Base-by-base conservation (phyloP, 2,888 invertebrate genomes). In the Alcis repandata region DNA sequence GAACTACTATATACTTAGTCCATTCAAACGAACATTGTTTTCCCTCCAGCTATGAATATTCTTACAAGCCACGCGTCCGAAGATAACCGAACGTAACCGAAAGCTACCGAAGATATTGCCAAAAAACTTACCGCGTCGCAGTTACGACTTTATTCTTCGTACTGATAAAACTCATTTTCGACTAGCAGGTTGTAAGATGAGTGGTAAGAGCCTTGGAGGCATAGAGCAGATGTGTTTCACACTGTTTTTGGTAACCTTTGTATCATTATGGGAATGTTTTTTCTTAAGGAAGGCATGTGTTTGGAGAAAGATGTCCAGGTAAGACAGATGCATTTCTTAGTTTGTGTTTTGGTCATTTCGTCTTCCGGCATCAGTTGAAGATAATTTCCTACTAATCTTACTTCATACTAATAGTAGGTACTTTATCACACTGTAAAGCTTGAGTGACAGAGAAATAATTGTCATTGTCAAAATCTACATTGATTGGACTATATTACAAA, bases 211-310 rank as follows among this genome's bases (percentile, higher is more conserved):
- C 71, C 74, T 77, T 64, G 67, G 60, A 74, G 74, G 70, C 74
- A 73, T 72, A 77, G 78, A 85, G 91, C 92, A 92, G 92, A 91
- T 92, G 92, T 87, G 83, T 85, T 89, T 88, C 88, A 84, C 88
- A 85, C 86, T 85, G 86, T 88, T 87, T 88, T 79, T 74, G 70
- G 87, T 82, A 83, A 88, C 84, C 86, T 88, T 91, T 88, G 91
- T 90, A 87, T 87, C 88, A 65, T 85, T 89, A 85, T 84, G 82
- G 84, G 85, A 61, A 51, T 51, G 32, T 49, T 49, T 49, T 92
- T 90, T 87, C 82, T 84, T 75, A 76, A 86, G 83, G 84, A 85
- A 86, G 86, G 83, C 91, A 91, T 88, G 86, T 91, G 91, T 85
- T 80, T 80, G 20, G 60, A 46, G 51, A 57, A 79, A 76, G 77